Evolutionary conservation across 2,888 invertebrate genomes (phyloP).

Genomic region (Oxyscelio sp.): DNA sequence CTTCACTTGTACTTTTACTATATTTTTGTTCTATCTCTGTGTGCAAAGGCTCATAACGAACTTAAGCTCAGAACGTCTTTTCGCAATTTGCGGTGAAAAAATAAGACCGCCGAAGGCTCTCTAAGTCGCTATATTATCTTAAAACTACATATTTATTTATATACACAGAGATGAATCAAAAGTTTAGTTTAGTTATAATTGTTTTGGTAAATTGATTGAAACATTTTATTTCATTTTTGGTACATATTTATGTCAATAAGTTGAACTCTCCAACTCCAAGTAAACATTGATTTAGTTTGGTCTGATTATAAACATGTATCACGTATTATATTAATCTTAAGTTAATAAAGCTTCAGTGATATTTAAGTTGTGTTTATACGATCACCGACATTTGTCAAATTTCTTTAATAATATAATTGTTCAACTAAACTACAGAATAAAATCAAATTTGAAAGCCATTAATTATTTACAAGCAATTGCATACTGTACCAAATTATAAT

Average conservation of each 20-base stretch:
- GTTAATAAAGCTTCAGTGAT: too few species aligned
- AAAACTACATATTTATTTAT: constrained; percentile 73
- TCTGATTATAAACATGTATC: too few species aligned
- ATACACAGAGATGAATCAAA: constrained; percentile 70
- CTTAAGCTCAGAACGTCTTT: constrained; percentile 66
- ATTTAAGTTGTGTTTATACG: too few species aligned
- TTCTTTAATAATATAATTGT: too few species aligned
- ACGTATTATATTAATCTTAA: too few species aligned
- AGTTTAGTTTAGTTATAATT: constrained; percentile 54
- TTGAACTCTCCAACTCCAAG: too few species aligned
- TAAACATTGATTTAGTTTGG: too few species aligned
- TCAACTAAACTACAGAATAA: too few species aligned
- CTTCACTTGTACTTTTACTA: constrained; percentile 46
- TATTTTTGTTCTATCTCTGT: constrained; percentile 60
- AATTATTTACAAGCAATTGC: too few species aligned
- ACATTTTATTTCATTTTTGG: constrained; percentile 51
- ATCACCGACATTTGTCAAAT: too few species aligned
- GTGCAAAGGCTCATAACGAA: constrained; percentile 62
- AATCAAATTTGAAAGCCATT: too few species aligned
- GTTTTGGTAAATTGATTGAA: constrained; percentile 48
- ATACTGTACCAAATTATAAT: too few species aligned
- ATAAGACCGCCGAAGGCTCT: constrained; percentile 77
- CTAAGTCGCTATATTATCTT: constrained; percentile 68
- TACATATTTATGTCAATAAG: constrained; percentile 69
- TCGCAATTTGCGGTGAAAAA: constrained; percentile 75